A percentile compares a stretch with the other conserved stretches of the same genome.
phyloP scores from a whole-genome alignment of 2,113 vertebrate genomes.

The Notechis scutatus region DNA sequence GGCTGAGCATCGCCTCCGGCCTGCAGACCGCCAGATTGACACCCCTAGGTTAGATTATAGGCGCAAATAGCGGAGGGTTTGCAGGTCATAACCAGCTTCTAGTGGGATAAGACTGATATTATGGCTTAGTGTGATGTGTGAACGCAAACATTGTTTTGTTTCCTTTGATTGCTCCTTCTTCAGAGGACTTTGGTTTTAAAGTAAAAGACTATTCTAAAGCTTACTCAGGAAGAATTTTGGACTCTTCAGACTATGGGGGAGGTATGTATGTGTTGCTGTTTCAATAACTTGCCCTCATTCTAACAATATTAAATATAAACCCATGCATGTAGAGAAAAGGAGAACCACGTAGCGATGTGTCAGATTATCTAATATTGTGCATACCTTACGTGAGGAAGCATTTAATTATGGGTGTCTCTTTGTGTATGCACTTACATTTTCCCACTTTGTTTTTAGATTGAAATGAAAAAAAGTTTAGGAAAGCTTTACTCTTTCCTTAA shows the following conservation, averaged over 20 bases:
- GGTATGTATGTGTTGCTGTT: neutral
- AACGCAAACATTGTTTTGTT: neutral
- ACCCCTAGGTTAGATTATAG: neutral
- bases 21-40: too few species aligned
- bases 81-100: neutral
- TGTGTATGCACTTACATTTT: neutral
- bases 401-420: neutral
- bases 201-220: neutral
- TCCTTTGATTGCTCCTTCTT: neutral
- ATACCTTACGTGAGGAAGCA: neutral
- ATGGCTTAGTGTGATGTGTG: neutral
- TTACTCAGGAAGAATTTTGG: neutral
- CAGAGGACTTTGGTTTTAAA: neutral
- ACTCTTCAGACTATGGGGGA: neutral
- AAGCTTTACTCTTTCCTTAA: neutral
- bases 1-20: too few species aligned
- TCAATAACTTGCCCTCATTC: neutral
- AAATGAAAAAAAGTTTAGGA: neutral
- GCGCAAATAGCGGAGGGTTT: neutral
- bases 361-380: neutral
- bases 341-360: neutral
- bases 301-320: neutral
- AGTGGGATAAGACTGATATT: neutral
- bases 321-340: neutral
- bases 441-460: too few species aligned